phyloP scores from a whole-genome alignment of 2,797 vertebrate species.

The Pygocentrus nattereri region DNA sequence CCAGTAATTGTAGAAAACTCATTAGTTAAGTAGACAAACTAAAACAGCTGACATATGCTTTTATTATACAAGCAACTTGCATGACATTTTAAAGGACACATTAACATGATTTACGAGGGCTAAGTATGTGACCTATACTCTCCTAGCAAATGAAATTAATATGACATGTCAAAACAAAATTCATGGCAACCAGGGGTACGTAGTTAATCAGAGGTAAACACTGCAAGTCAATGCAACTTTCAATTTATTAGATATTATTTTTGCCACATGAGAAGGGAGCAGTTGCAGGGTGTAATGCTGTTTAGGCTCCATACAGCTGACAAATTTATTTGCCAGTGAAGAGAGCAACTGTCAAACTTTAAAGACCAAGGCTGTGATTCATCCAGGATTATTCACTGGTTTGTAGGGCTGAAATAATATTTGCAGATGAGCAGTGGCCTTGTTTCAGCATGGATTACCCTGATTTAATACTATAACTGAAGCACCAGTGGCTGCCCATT shows the following conservation, averaged over 20 bases:
- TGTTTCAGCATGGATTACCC: conserved; percentile 10
- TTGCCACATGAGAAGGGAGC: neutral
- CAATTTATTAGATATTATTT: conserved; percentile 46
- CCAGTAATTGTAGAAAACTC: neutral
- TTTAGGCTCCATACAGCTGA: neutral
- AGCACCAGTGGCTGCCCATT: conserved; percentile 18
- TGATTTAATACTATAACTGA: conserved; percentile 7
- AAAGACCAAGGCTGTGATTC: conserved; percentile 1
- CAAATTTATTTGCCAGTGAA: neutral
- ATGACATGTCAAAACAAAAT: conserved; percentile 1
- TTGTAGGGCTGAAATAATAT: conserved; percentile 13
- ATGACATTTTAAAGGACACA: conserved; percentile 1
- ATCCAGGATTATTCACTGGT: conserved; percentile 10
- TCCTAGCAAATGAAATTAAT: conserved; percentile 1
- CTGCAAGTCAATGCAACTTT: neutral
- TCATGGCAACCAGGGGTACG: neutral
- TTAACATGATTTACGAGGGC: neutral
- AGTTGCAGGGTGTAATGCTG: neutral
- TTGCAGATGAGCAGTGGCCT: conserved; percentile 9
- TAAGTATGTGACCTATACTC: neutral
- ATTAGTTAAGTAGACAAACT: conserved; percentile 28
- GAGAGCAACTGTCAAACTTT: neutral
- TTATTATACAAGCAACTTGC: conserved; percentile 22
- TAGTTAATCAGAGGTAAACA: conserved; percentile 18
- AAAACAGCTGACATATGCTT: conserved; percentile 7